Evolutionary conservation across 2,888 invertebrate genomes (phyloP).

Genomic region (Nebria brevicollis): DNA sequence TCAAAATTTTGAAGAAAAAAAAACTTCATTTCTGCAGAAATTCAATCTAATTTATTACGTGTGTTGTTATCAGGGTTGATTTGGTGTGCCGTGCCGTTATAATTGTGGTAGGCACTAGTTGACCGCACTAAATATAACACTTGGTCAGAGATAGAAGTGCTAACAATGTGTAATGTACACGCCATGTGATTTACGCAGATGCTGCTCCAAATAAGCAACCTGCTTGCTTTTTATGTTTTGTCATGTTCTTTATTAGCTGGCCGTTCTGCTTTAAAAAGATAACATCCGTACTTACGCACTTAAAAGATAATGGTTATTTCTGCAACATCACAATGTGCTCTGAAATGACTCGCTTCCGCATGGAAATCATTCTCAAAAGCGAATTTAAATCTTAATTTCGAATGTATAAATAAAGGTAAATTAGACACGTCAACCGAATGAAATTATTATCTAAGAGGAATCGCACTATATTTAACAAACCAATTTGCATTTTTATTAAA

Average conservation of each 20-base stretch:
- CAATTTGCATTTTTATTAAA: no score
- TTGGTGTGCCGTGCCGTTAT: not conserved
- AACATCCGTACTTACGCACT: not conserved
- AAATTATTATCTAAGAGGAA: no score
- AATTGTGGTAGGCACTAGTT: conserved; percentile 14
- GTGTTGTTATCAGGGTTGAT: not conserved
- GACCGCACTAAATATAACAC: conserved; percentile 31
- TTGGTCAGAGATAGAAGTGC: conserved; percentile 23
- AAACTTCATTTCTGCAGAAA: not conserved
- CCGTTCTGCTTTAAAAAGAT: not conserved
- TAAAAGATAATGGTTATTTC: not conserved
- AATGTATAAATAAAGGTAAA: no score
- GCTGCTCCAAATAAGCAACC: conserved; percentile 30
- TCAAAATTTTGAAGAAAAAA: no score
- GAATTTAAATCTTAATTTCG: no score
- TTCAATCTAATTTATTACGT: not conserved
- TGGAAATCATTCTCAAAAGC: not conserved
- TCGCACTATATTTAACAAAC: no score
- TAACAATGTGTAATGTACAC: conserved; percentile 38
- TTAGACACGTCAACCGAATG: no score
- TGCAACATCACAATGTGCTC: not conserved
- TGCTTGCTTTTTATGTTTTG: conserved; percentile 9
- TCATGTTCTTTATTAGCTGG: conserved; percentile 11
- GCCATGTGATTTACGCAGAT: conserved; percentile 31
- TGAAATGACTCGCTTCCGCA: not conserved